Base-by-base conservation (phyloP, 2,888 invertebrate genomes). In the Choristoneura rosaceana region DNA sequence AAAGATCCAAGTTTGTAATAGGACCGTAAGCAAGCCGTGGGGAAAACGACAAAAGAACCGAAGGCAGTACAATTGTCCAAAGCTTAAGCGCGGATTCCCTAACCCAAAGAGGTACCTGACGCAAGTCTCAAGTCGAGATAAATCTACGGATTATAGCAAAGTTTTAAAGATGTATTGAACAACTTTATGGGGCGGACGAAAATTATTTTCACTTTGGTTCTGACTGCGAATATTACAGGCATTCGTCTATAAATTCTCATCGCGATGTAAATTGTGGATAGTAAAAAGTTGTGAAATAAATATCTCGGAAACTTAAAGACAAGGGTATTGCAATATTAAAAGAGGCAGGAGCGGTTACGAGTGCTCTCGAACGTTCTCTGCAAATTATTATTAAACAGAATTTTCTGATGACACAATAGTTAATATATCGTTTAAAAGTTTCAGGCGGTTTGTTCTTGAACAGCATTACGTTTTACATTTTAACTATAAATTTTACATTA, bases 111-210 rank as follows among this genome's bases (percentile, higher is more conserved):
- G 50, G 50, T 64, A 64, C 63, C 47, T 64, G n/a, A 10, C 50
- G 34, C 64, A 61, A 52, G 47, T 50, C 58, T 38, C n/a, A 60
- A 60, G 34, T 38, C 41, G 47, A 38, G 41, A 60, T 50, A 41
- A 69, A 61, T 50, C 60, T 50, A 41, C 17, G 8, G 68, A 61
- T 68, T 61, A 68, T 14, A 50, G 69, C 25, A 69, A 69, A 62
- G 60, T 68, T 68, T 68, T 47, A 60, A 68, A 68, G 68, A 68
- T 68, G 68, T 68, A 68, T 60, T 68, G 68, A 68, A 60, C 59
- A 68, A 67, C 25, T 60, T 68, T 47, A 68, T 47, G 67, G 45
- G 15, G 45, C 59, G 59, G 67, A 68, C 25, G 60, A 60, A 60
- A 68, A 68, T 38, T 45, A 68, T 68, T 68, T 68, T 68, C 47